Evolutionary conservation across 1,140 invertebrate species (phyloP), one percentile per base, ranked within the genome.

Genomic region (Idris sp.): DNA sequence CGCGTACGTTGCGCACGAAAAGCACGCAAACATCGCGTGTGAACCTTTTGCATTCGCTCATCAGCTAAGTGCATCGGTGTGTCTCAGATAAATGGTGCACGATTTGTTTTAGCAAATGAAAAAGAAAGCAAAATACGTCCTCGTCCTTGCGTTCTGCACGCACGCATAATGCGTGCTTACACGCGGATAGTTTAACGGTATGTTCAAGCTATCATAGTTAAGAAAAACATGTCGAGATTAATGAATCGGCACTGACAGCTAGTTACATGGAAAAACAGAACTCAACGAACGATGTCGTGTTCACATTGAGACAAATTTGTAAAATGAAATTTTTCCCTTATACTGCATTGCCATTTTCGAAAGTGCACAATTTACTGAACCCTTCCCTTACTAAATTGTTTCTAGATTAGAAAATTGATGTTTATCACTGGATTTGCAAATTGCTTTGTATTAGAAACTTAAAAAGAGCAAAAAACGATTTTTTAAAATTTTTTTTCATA

Each of bases 1-100:
- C 51, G 73, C 61, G 59, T 76, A 79, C 41, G 59, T 62, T 71
- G 48, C 67, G 38, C 49, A 43, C 59, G 58, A 35, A 58, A 54
- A 53, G 74, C 83, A 84, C 83, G 83, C 83, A 78, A 84, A 49
- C 76, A 67, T 74, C 74, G 77, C 77, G 74, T 79, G 78, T 48
- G 54, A 76, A 46, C 11, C 59, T 64, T 58, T 53, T 53, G 73
- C 53, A 58, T 48, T 58, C 64, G 49, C 75, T 80, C 79, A 79
- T 81, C 79, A 79, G 74, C 79, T 79, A 79, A 81, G 77, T 81
- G 79, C 77, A 79, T 54, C 69, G 64, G 46, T 74, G 71, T 77
- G 67, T 74, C 77, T 74, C 71, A 61, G 65, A 74, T 79, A 76
- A 76, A 68, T 77, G 69, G 67, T 46, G 71, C 54, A 61, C 74